phyloP scores from a whole-genome alignment of 1,140 invertebrate genomes.

The Panagrolaimus sp. region DNA sequence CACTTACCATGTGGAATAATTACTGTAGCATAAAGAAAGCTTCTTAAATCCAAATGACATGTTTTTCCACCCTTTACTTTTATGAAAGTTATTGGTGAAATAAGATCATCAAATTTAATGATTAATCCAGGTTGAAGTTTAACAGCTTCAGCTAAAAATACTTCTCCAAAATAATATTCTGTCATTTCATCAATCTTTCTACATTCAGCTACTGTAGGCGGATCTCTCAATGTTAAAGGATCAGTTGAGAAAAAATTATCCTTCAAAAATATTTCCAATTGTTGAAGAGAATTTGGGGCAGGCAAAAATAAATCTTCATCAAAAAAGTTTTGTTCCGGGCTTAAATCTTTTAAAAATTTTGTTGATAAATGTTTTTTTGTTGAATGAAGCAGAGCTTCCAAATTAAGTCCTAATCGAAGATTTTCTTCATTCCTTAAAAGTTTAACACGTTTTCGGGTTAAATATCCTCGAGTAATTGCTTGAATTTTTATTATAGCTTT shows the following conservation, averaged over 20 bases:
- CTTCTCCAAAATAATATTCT: neutral
- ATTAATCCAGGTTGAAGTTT: neutral
- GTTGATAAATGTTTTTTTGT: neutral
- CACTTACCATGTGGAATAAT: constrained; percentile 1
- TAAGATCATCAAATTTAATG: constrained; percentile 10
- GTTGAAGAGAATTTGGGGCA: neutral
- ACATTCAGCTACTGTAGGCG: neutral
- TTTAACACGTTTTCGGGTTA: neutral
- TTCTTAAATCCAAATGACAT: constrained; percentile 10
- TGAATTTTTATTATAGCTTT: constrained; percentile 13
- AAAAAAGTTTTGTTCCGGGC: neutral
- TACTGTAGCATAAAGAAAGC: neutral
- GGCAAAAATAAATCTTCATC: neutral
- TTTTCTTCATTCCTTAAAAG: neutral
- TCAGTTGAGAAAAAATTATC: neutral
- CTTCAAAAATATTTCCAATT: neutral
- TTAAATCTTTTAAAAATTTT: neutral
- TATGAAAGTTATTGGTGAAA: neutral
- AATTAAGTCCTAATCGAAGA: neutral
- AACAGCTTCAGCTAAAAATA: constrained; percentile 2
- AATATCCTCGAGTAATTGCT: constrained; percentile 2
- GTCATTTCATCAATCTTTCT: neutral
- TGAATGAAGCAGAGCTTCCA: neutral
- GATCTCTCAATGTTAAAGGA: neutral
- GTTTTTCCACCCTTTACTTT: neutral